Percentiles rank a stretch among this genome's conserved stretches.
These are phyloP conservation scores for Nomada fabriciana DNA, from an alignment of 2,888 invertebrate genomes.

Conservation along the genomic window DNA sequence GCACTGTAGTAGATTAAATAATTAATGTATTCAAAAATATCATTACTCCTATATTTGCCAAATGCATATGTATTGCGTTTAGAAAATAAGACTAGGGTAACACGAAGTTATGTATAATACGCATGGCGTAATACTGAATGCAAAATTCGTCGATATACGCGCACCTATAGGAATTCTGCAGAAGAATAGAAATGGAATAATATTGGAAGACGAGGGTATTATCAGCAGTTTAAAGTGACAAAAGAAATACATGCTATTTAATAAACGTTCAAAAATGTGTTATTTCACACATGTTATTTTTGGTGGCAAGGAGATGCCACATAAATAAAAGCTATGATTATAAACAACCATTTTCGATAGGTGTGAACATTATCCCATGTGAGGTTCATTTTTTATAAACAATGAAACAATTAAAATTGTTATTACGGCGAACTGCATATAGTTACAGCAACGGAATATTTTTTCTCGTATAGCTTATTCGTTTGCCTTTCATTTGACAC, in stretches of 20 bases:
- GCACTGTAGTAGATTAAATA: no score
- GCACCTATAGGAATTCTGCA: background rate
- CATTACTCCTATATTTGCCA: background rate
- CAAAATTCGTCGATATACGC: background rate
- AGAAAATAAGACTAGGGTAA: background rate
- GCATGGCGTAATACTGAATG: background rate
- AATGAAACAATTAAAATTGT: no score
- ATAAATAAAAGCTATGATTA: no score
- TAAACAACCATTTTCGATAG: no score
- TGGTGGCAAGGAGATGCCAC: conserved; percentile 19
- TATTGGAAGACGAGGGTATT: background rate
- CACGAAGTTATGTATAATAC: background rate
- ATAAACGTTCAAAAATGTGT: conserved; percentile 8
- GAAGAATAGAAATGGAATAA: background rate
- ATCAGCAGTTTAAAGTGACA: background rate
- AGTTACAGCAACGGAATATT: no score
- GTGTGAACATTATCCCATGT: no score
- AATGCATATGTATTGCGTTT: conserved; percentile 7
- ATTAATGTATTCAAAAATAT: conserved; percentile 1
- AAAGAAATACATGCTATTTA: background rate
- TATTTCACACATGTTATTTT: conserved; percentile 30
- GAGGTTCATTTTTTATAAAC: no score
- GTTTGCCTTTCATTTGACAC: no score
- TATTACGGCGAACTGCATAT: no score
- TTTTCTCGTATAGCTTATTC: no score